Percentiles rank a stretch among this genome's conserved stretches.
Conservation (phyloP, 2,797 vertebrate species). For the Sebastes iracundus region DNA sequence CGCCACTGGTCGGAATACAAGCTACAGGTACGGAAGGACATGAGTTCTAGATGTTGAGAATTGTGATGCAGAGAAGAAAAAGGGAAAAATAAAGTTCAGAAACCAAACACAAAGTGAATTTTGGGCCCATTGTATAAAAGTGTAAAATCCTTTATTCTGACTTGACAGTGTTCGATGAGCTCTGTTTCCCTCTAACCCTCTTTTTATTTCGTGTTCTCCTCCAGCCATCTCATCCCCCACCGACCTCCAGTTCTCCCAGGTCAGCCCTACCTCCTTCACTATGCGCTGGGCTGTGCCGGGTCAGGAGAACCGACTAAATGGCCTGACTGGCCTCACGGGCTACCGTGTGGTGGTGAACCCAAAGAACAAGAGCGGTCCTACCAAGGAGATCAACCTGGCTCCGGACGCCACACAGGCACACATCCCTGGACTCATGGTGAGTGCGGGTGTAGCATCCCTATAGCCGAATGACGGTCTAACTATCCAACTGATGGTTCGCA, state of each 20-base stretch:
- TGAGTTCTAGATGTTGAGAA: neutral
- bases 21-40: constrained; percentile 88
- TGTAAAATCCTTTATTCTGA: neutral
- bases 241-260: constrained; percentile 88
- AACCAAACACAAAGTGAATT: neutral
- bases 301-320: constrained; percentile 86
- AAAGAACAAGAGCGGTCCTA: constrained; percentile 89
- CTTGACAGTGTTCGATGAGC: neutral
- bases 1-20: constrained; percentile 91
- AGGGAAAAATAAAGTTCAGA: neutral
- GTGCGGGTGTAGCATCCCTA: neutral
- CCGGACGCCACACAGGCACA: constrained; percentile 89
- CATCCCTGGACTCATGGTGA: constrained; percentile 94
- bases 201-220: neutral
- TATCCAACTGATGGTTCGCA: too few species aligned
- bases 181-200: neutral
- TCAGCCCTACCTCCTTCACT: constrained; percentile 88
- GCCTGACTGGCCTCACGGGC: constrained; percentile 86
- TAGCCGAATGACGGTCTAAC: too few species aligned
- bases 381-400: constrained; percentile 92
- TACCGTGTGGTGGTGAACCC: constrained; percentile 93
- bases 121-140: neutral
- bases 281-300: constrained; percentile 88
- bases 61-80: neutral
- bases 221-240: constrained; percentile 92